Conservation (phyloP, 1,140 invertebrate species). For the Epicauta chinensis region DNA sequence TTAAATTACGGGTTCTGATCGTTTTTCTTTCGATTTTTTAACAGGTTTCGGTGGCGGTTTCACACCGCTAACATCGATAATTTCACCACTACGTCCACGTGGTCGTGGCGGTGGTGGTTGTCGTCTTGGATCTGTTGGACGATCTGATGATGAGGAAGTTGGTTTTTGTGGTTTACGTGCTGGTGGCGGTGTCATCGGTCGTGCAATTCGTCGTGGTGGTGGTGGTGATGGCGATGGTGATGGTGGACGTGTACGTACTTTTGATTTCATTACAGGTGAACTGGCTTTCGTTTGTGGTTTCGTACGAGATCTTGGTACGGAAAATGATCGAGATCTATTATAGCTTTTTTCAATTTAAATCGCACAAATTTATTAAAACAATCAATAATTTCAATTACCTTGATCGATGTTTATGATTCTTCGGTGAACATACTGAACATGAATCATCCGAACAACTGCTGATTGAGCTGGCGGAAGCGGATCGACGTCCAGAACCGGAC, state of each 20-base stretch:
- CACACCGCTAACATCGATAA: conserved; percentile 32
- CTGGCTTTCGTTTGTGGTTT: conserved; percentile 20
- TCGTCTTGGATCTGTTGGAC: conserved; percentile 39
- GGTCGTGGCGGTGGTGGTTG: conserved; percentile 39
- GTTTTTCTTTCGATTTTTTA: conserved; percentile 25
- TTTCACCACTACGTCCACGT: conserved; percentile 31
- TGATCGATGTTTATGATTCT: conserved; percentile 36
- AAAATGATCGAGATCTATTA: conserved; percentile 46
- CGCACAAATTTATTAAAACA: too few relatives aligned
- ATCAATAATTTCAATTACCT: conserved; percentile 27
- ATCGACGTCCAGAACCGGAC: conserved; percentile 43
- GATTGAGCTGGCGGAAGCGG: conserved; percentile 60
- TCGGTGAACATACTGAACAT: conserved; percentile 65
- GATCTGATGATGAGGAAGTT: conserved; percentile 47
- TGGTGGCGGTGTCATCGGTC: conserved; percentile 46
- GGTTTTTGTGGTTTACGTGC: conserved; percentile 41
- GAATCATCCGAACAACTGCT: conserved; percentile 76
- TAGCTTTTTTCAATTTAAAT: not conserved
- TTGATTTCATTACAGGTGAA: conserved; percentile 27
- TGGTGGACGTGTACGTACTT: conserved; percentile 28
- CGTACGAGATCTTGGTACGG: conserved; percentile 38
- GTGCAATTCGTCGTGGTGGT: conserved; percentile 39
- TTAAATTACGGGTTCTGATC: conserved; percentile 20
- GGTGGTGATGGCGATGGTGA: conserved; percentile 35
- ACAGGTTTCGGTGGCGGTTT: conserved; percentile 8